Evolutionary conservation across 2,888 invertebrate species (phyloP).

Genomic region (Epirrhoe alternata): DNA sequence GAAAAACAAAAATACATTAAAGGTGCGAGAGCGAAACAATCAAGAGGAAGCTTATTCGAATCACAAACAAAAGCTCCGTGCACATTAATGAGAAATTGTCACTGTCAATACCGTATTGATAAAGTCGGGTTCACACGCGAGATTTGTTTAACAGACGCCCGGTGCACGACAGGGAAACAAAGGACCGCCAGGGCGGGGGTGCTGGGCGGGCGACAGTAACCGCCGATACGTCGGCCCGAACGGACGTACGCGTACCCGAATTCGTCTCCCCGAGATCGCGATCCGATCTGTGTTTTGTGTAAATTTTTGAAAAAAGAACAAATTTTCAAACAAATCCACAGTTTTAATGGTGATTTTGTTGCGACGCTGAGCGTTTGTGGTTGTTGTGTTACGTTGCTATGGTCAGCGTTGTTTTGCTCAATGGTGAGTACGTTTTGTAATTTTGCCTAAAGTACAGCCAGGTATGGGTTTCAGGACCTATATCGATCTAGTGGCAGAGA

Average conservation of each 20-base stretch:
- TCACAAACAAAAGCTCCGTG: constrained; percentile 4
- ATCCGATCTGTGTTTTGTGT: constrained; percentile 60
- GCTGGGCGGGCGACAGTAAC: constrained; percentile 69
- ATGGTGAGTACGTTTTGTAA: constrained; percentile 55
- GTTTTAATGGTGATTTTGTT: constrained; percentile 36
- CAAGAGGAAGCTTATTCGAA: constrained; percentile 7
- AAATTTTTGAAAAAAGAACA: constrained; percentile 40
- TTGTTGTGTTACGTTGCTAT: constrained; percentile 44
- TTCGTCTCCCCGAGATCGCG: constrained; percentile 44
- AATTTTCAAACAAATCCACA: constrained; percentile 9
- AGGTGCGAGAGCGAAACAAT: background rate
- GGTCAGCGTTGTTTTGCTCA: constrained; percentile 49
- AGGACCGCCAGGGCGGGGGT: constrained; percentile 77
- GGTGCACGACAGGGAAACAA: constrained; percentile 79
- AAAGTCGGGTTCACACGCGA: constrained; percentile 62
- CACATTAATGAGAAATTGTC: constrained; percentile 31
- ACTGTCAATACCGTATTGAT: constrained; percentile 43
- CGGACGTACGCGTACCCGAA: constrained; percentile 49
- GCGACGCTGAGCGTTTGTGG: constrained; percentile 55
- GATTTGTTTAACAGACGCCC: constrained; percentile 72
- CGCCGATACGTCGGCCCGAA: constrained; percentile 66
- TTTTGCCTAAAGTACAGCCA: constrained; percentile 31
- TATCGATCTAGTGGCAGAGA: constrained; percentile 30
- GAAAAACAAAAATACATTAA: background rate
- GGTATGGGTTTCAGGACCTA: constrained; percentile 25